These are phyloP conservation scores for Zaprionus inermis DNA, from an alignment of 1,140 invertebrate genomes.

Conservation along the genomic window DNA sequence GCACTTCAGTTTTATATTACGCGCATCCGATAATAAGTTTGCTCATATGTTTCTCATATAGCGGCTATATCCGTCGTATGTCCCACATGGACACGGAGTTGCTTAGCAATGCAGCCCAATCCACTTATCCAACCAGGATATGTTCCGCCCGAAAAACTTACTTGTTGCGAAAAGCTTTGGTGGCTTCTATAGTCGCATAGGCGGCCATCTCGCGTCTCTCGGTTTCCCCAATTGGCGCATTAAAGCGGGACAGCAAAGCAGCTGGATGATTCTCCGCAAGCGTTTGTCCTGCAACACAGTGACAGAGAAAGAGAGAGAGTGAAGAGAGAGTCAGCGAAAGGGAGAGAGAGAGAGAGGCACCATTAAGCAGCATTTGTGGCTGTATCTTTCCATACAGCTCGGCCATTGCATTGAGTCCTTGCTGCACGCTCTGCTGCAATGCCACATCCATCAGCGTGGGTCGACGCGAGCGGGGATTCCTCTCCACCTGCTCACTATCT, in stretches of 20 bases:
- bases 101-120: slow-evolving; percentile 16
- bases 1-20: slow-evolving; percentile 63
- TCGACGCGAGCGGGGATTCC: slow-evolving; percentile 61
- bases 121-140: neutral
- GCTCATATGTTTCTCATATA: slow-evolving; percentile 48
- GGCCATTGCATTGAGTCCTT: slow-evolving; percentile 81
- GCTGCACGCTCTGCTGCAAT: slow-evolving; percentile 72
- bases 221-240: slow-evolving; percentile 69
- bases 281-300: slow-evolving; percentile 62
- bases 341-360: slow-evolving; percentile 38
- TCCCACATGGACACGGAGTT: neutral
- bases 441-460: slow-evolving; percentile 78
- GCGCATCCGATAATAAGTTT: slow-evolving; percentile 58
- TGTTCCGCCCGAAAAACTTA: slow-evolving; percentile 61
- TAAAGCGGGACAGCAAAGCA: slow-evolving; percentile 76
- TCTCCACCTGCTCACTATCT: slow-evolving; percentile 12
- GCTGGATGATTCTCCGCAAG: slow-evolving; percentile 81
- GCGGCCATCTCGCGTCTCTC: slow-evolving; percentile 75
- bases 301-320: neutral
- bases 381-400: slow-evolving; percentile 76
- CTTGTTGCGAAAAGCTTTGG: slow-evolving; percentile 83
- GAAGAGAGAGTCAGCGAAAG: too few relatives aligned
- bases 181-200: slow-evolving; percentile 76
- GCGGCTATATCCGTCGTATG: slow-evolving; percentile 22
- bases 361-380: slow-evolving; percentile 79